Evolutionary conservation across 2,888 invertebrate genomes (phyloP), one percentile per base, ranked within the genome.

Genomic region (Protonemura montana): DNA sequence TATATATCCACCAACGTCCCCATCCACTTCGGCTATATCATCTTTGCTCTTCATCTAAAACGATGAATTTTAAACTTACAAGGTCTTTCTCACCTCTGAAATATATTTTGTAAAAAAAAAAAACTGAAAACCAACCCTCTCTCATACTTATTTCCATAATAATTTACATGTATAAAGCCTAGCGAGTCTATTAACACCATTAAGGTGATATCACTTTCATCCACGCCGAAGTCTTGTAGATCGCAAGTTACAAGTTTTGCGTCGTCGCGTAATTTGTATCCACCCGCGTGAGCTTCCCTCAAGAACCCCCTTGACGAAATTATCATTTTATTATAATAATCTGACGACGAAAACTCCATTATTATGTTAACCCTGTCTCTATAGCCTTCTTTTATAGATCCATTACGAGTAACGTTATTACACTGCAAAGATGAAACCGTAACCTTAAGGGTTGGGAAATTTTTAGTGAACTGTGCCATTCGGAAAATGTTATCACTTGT

Each of bases 131-230:
- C 82, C 82, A 82, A 82, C 30, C 82, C 82, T 82, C 82, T 82
- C 82, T 82, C n/a, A 82, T 25, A 30, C 81, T 81, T 81, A 82
- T 82, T 82, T 82, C 82, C 82, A 82, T 82, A 82, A 82, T 82
- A 82, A 82, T 82, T 82, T 82, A n/a, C 82, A 82, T 82, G 35
- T 82, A 82, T 82, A 82, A 82, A 82, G 82, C 82, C 42, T 82
- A 27, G 78, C 27, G 27, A 21, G 82, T 82, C 35, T 41, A 30
- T 82, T 82, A 82, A 82, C 82, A 30, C 35, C 41, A 82, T 82
- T 82, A 82, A 5, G 41, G 25, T 41, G 35, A 35, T 82, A 82
- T 82, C 82, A 82, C 82, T 82, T 82, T 82, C 82, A 21, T 26
- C 82, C 27, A 2, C 59, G 13, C 35, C 35, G 21, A 59, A 59